Evolutionary conservation across 2,797 vertebrate species (phyloP).

Genomic region (Alauda arvensis): DNA sequence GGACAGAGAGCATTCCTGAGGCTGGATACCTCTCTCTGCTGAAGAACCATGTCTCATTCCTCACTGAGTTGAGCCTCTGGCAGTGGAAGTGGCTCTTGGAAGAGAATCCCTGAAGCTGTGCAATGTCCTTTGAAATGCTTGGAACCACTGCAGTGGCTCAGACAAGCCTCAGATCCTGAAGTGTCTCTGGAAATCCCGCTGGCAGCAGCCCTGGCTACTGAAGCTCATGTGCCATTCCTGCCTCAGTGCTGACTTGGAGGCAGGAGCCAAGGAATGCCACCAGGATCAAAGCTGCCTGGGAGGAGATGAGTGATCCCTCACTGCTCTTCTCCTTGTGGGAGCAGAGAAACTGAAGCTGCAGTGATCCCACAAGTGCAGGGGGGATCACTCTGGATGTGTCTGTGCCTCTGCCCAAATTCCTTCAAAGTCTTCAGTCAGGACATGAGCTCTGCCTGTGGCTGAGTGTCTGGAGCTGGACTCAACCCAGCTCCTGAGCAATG

Average conservation of each 20-base stretch:
- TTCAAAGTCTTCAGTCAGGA: background rate
- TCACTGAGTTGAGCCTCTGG: accelerated
- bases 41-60: accelerated
- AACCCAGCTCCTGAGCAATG: background rate
- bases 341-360: background rate
- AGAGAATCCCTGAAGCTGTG: background rate
- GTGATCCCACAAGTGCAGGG: background rate
- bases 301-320: background rate
- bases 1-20: background rate
- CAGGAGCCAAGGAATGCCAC: background rate
- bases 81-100: background rate
- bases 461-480: background rate
- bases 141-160: background rate
- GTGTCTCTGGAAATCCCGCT: background rate
- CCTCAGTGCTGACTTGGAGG: background rate
- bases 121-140: background rate
- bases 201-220: background rate
- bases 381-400: background rate
- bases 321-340: background rate
- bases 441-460: background rate
- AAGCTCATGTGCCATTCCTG: background rate
- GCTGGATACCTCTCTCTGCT: background rate
- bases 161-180: background rate
- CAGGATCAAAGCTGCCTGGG: background rate
- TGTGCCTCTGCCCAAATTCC: background rate